Base-by-base conservation (phyloP, 2,888 invertebrate genomes). In the Uropetala carovei region DNA sequence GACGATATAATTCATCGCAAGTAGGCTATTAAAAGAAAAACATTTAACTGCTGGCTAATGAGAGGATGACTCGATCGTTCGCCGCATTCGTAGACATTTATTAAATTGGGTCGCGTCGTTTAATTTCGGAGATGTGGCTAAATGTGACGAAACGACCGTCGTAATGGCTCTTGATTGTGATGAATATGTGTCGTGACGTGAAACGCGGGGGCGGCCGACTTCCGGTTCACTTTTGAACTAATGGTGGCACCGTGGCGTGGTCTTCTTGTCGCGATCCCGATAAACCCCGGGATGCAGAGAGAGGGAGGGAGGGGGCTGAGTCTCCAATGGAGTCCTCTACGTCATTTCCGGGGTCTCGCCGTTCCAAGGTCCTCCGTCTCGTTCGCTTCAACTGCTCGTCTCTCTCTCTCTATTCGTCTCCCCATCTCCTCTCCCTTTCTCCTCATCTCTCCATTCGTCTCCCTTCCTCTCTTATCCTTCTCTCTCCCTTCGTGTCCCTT, bases 311-410 rank as follows among this genome's bases (percentile, higher is more conserved):
- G 18, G n/a, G 18, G 18, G 4, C 0, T 4, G 13, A 60, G 86
- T 13, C 22, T 75, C 75, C 86, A 60, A 60, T 59, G 86, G 86
- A 86, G 86, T 59, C 59, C 14, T 10, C 86, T 27, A 14, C 86
- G 86, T 86, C 86, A 86, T 60, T 86, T 60, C 86, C 60, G 86
- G 86, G 86, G 4, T 86, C 59, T 75, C 75, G n/a, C n/a, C 68
- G 22, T 43, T 43, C 43, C 68, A 22, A 75, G 22, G 75, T 22
- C 75, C 75, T 68, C 68, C n/a, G n/a, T 68, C 68, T 18, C 22
- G 22, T n/a, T 27, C 75, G 75, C 75, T 75, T 75, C 13, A 75
- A 75, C 22, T 13, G 11, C 75, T 22, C 14, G 22, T 75, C 22
- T n/a, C 64, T 64, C n/a, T 64, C 16, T n/a, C 68, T n/a, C 75